These are phyloP conservation scores for Deladenus siricidicola DNA, from an alignment of 2,888 invertebrate species.

Conservation along the genomic window DNA sequence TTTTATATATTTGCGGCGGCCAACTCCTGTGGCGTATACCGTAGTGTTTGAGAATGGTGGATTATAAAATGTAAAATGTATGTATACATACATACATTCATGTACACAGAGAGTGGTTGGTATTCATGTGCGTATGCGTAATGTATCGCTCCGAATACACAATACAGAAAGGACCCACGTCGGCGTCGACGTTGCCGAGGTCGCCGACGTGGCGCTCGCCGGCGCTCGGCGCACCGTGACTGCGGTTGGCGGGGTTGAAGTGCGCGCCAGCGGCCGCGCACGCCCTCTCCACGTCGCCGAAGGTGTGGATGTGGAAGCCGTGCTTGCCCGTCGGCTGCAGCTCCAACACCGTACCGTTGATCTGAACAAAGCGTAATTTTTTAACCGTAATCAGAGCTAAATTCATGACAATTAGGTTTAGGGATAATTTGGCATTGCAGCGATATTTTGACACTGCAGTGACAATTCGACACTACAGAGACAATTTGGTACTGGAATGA, in stretches of 20 bases:
- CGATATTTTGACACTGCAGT: not conserved
- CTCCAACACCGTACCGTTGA: constrained; percentile 41
- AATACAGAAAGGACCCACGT: no score
- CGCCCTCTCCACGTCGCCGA: constrained; percentile 23
- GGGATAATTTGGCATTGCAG: not conserved
- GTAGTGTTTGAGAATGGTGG: no score
- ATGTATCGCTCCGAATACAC: no score
- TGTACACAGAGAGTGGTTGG: no score
- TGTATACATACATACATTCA: no score
- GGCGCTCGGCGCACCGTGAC: constrained; percentile 52
- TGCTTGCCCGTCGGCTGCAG: constrained; percentile 38
- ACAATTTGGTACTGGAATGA: no score
- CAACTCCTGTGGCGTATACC: no score
- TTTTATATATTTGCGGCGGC: no score
- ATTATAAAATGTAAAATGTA: no score
- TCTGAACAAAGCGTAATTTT: constrained; percentile 33
- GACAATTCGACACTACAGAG: no score
- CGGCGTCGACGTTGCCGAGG: constrained; percentile 47
- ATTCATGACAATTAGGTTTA: no score
- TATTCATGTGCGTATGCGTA: no score
- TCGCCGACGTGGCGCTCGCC: constrained; percentile 53
- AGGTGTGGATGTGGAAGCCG: constrained; percentile 51
- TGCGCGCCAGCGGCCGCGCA: constrained; percentile 53
- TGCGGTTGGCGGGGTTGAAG: constrained; percentile 52
- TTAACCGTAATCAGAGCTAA: not conserved